These are phyloP conservation scores for Sternarchorhynchus goeldii DNA, from an alignment of 2,797 vertebrate species.

Conservation along the genomic window DNA sequence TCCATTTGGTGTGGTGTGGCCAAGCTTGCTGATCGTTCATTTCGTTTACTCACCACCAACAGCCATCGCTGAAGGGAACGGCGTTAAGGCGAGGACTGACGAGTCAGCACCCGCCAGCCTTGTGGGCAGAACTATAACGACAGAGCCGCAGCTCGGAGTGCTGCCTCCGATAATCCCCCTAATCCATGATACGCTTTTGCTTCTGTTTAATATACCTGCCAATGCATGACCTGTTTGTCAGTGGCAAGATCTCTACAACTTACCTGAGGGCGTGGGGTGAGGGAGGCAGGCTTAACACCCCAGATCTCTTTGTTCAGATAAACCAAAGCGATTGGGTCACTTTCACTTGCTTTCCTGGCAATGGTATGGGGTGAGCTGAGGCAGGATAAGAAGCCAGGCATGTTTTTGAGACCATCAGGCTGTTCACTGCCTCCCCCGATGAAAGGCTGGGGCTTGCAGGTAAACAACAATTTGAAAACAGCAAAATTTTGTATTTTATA, in stretches of 20 bases:
- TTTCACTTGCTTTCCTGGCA: too few species aligned
- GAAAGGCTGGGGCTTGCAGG: conserved; percentile 32
- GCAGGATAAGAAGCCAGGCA: conserved; percentile 21
- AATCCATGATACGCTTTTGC: conserved; percentile 59
- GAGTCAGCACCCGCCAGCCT: conserved; percentile 56
- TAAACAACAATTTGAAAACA: conserved; percentile 23
- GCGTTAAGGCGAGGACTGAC: conserved; percentile 55
- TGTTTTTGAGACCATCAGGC: background rate
- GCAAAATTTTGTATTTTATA: conserved; percentile 37
- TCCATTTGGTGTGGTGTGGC: background rate
- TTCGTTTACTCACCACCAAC: conserved; percentile 59
- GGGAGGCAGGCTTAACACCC: background rate
- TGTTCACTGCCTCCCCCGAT: conserved; percentile 40
- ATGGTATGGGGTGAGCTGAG: conserved; percentile 20
- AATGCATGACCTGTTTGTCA: conserved; percentile 39
- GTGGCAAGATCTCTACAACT: conserved; percentile 28
- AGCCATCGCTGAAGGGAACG: conserved; percentile 53
- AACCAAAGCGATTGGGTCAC: too few species aligned
- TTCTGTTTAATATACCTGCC: conserved; percentile 11
- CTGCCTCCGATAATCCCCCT: conserved; percentile 62
- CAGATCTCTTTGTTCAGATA: background rate
- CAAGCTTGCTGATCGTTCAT: conserved; percentile 56
- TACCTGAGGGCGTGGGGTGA: background rate
- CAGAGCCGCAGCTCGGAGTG: conserved; percentile 42
- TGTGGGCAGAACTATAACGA: conserved; percentile 38